Evolutionary conservation across 2,797 vertebrate genomes (phyloP).

Genomic region (Pseudomugil tenellus): DNA sequence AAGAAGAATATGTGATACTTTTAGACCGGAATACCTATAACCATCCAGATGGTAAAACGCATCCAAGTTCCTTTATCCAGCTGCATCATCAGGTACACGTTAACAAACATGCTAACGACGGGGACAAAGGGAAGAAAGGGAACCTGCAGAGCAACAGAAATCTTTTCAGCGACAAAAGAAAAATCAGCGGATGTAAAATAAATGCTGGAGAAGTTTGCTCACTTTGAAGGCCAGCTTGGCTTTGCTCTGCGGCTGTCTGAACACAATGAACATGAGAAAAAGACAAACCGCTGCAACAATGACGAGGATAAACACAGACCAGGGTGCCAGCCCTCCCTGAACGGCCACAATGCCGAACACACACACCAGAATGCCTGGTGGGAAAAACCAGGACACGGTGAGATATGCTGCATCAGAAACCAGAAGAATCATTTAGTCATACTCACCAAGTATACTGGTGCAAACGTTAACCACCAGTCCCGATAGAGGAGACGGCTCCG

Average conservation of each 20-base stretch:
- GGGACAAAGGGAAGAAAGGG: conserved; percentile 92
- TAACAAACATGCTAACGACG: conserved; percentile 92
- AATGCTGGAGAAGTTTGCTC: not conserved
- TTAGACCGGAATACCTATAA: conserved; percentile 78
- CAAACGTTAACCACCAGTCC: conserved; percentile 87
- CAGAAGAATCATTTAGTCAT: not conserved
- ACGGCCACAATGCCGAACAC: conserved; percentile 86
- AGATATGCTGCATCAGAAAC: not conserved
- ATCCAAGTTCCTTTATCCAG: conserved; percentile 91
- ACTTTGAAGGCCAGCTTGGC: conserved; percentile 95
- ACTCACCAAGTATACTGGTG: conserved; percentile 87
- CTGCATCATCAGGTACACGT: conserved; percentile 98
- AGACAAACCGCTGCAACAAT: conserved; percentile 63
- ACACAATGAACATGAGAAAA: conserved; percentile 81
- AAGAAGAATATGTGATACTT: not conserved
- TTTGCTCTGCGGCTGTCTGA: conserved; percentile 94
- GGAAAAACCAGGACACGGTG: not conserved
- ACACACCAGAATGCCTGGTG: conserved; percentile 88
- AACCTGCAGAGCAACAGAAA: conserved; percentile 81
- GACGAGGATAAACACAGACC: conserved; percentile 77
- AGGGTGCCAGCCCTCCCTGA: conserved; percentile 74
- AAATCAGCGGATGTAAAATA: not conserved
- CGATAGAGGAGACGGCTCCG: conserved; percentile 86
- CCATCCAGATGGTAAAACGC: conserved; percentile 94
- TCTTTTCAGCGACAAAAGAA: not conserved